phyloP scores from a whole-genome alignment of 2,888 invertebrate species.

The Polyommatus icarus region DNA sequence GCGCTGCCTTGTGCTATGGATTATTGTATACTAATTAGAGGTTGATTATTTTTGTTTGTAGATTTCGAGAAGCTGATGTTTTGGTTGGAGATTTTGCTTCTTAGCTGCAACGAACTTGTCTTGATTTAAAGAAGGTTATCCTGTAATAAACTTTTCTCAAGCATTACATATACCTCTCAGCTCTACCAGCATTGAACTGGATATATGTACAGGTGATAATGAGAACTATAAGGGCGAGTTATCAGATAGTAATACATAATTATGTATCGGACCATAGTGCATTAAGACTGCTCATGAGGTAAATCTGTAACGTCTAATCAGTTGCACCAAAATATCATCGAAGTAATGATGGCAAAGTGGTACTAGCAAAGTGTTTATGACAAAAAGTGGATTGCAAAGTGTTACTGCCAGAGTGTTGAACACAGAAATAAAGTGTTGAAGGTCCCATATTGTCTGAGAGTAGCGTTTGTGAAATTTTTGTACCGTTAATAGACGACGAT shows the following conservation, averaged over 20 bases:
- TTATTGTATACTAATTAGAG: slow-evolving; percentile 4
- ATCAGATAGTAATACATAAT: no score
- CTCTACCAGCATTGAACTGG: no score
- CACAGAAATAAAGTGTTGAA: slow-evolving; percentile 46
- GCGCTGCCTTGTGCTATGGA: background rate
- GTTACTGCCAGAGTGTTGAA: slow-evolving; percentile 57
- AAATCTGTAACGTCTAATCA: no score
- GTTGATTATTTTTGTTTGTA: background rate
- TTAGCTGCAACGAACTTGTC: background rate
- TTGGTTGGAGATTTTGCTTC: background rate
- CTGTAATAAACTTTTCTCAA: no score
- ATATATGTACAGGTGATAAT: no score
- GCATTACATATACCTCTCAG: no score
- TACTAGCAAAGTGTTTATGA: slow-evolving; percentile 34
- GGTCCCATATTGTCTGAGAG: slow-evolving; percentile 46
- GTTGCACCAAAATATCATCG: background rate
- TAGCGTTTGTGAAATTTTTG: slow-evolving; percentile 38
- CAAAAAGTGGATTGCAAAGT: background rate
- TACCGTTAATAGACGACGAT: slow-evolving; percentile 37
- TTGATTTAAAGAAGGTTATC: no score
- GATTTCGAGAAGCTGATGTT: background rate
- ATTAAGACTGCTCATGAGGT: no score
- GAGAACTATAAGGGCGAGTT: no score
- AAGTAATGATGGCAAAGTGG: background rate
- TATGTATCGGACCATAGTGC: no score